Base-by-base conservation (phyloP, 2,113 vertebrate genomes). In the Vimba vimba region DNA sequence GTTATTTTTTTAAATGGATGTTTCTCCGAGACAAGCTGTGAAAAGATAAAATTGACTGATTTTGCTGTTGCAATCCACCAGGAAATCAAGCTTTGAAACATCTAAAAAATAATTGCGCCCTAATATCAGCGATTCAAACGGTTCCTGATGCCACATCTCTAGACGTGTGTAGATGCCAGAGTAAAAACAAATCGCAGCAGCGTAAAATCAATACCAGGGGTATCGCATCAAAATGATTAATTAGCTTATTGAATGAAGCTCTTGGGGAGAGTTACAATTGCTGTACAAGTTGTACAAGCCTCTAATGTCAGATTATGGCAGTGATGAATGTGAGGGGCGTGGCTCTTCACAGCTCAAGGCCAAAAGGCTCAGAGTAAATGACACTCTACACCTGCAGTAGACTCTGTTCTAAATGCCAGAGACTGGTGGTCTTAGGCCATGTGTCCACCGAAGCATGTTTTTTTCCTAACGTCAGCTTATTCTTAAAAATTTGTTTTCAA, bases 131-230 rank as follows among this genome's bases (percentile, higher is more conserved):
- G 15, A 36, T 79, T 52, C 33, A 50, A 12, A 64, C 10, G 21
- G 11, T 36, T 81, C 45, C 52, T 39, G 19, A 47, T 73, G 27
- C 52, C 19, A 47, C 55, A 47, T 21, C 23, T 69, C 45, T 71
- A 33, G 23, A 27, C 1, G 15, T 60, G 23, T 50, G 59, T 27
- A 36, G 21, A 66, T 36, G 23, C 36, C 79, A 71, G 33, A 15
- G 9, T 66, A 57, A 80, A 39, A 73, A 85, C 64, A 86, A 73
- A 80, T n/a, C 50, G 2, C 27, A 79, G 45, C 45, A 39, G 79
- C 0, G 21, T 43, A 25, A 82, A 86, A 86, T 82, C 43, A 86
- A 82, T 76, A 60, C 47, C 68, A 85, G 50, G 45, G 57, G 39
- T 23, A 33, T 47, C 52, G 11, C 76, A 73, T 86, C 62, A 80